These are phyloP conservation scores for Capricornis sumatraensis DNA, from an alignment of 2,113 vertebrate genomes.

Conservation along the genomic window DNA sequence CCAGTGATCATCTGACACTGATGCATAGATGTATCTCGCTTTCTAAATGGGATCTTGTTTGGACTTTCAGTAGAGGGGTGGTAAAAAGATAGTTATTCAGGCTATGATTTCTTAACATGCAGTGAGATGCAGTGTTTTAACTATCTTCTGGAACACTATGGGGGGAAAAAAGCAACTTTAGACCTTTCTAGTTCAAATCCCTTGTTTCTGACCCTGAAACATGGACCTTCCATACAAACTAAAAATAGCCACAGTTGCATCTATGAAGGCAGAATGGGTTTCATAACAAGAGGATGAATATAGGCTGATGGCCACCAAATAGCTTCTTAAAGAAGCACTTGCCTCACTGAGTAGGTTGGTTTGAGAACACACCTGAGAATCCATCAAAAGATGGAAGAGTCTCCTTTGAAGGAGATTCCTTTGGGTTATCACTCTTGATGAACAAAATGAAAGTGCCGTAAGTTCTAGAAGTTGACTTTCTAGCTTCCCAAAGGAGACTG, in stretches of 20 bases:
- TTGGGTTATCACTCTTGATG: neutral
- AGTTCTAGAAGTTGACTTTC: neutral
- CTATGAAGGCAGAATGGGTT: neutral
- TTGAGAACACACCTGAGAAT: neutral
- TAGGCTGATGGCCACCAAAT: neutral
- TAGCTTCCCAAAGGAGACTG: neutral
- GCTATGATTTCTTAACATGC: neutral
- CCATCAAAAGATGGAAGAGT: neutral
- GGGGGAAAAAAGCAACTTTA: neutral
- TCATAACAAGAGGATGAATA: neutral
- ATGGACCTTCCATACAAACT: neutral
- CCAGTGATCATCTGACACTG: rapidly evolving
- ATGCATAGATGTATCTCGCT: neutral
- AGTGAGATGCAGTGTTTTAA: neutral
- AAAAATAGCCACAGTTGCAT: neutral
- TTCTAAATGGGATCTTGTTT: neutral
- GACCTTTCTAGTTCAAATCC: neutral
- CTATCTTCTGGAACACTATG: too few relatives aligned
- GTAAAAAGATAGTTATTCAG: too few relatives aligned
- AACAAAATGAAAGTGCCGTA: neutral
- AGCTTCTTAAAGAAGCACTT: neutral
- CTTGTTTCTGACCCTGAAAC: neutral
- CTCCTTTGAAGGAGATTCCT: neutral
- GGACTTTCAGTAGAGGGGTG: neutral
- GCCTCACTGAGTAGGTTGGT: neutral